Conservation (phyloP, 2,797 vertebrate species). For the Phylloscopus collybita region DNA sequence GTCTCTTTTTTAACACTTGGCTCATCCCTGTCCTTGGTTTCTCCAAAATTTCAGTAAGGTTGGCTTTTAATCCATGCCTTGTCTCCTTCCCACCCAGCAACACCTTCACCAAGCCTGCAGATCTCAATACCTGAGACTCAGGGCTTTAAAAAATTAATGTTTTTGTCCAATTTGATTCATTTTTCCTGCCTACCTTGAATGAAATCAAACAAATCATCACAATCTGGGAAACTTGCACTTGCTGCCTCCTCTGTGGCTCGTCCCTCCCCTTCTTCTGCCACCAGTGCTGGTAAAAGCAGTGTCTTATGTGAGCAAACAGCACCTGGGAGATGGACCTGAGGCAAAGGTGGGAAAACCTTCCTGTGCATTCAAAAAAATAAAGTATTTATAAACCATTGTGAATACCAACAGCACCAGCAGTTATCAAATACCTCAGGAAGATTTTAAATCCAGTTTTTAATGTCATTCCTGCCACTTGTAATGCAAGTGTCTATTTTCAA, state of each 20-base stretch:
- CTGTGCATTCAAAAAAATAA: background rate
- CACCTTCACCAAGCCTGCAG: background rate
- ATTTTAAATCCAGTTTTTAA: background rate
- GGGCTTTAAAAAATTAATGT: background rate
- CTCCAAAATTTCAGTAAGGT: background rate
- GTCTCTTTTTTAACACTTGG: background rate
- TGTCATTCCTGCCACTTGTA: rapidly evolving
- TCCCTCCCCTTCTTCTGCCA: background rate
- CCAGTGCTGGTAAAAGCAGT: background rate
- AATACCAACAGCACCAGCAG: background rate
- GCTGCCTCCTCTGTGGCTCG: background rate
- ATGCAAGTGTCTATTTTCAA: background rate
- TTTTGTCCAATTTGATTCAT: rapidly evolving
- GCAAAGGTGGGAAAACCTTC: background rate
- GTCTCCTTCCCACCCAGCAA: background rate
- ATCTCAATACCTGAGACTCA: background rate
- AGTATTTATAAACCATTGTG: background rate
- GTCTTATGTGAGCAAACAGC: background rate
- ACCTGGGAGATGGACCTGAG: background rate
- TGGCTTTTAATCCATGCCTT: background rate
- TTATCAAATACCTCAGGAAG: background rate
- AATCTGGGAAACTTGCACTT: background rate
- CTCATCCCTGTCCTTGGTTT: background rate
- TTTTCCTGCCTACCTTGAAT: background rate
- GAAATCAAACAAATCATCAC: background rate